Evolutionary conservation across 64 coral and sea anemone species (phyloP), one percentile per base, ranked within the genome.

Genomic region (Stichodactyla helianthus): DNA sequence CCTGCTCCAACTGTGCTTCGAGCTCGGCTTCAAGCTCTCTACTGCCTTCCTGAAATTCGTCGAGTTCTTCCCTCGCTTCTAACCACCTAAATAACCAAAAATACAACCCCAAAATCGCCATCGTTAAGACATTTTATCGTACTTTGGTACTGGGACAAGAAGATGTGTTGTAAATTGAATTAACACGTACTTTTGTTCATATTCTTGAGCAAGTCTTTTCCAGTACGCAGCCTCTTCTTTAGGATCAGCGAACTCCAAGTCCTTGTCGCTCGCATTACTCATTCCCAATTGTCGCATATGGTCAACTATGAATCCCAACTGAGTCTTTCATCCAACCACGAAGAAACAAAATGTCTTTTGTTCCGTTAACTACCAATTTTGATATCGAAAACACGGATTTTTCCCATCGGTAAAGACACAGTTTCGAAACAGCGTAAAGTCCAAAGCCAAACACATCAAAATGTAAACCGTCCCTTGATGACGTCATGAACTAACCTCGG

Each of bases 1-100:
- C 97, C 87, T 99, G 97, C 85, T 99, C 97, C 65, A 99, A 88
- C 79, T 99, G 97, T 27, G 93, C 88, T 88, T 99, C 97, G 58
- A 99, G 91, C 82, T 99, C 97, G 26, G 93, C 93, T 88, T 99
- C 97, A 17, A 99, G 83, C 86, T 99, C 97, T 60, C 97, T 85
- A 88, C 97, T 99, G 79, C 97, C 93, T 88, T 99, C 97, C 86
- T 99, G 97, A 95, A 99, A 99, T 90, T 99, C 97, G 71, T 99
- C 97, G 53, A 99, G 91, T 91, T 99, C 97, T 90, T 99, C 97
- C 81, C 93, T 99, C 67, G 97, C 89, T 99, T 99, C 97, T 93
- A 95, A 93, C 82, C 94, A 95, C 82, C 97, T 99, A 90, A 87
- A 76, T 54, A 55, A 77, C 59, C 77, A 88, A 88, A 81, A 20